phyloP scores from a whole-genome alignment of 2,888 invertebrate species.

The Drosophila mayaguana region DNA sequence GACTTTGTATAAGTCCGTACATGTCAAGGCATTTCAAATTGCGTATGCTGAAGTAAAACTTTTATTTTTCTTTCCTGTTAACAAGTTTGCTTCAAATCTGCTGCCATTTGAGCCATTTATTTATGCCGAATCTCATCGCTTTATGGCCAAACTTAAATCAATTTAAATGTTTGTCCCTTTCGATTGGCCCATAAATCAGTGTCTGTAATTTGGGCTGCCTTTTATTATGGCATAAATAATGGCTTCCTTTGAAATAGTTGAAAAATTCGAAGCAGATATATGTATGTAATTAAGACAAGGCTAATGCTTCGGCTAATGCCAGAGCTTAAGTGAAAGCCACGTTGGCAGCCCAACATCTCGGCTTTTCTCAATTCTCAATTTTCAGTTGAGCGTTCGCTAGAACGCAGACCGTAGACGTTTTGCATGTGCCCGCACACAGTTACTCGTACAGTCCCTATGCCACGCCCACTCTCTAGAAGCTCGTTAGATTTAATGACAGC shows the following conservation, averaged over 20 bases:
- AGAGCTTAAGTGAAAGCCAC: constrained; percentile 43
- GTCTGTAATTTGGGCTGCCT: constrained; percentile 34
- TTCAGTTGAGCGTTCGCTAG: constrained; percentile 18
- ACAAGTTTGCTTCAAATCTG: constrained; percentile 3
- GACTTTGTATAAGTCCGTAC: neutral
- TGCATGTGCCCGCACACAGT: constrained; percentile 15
- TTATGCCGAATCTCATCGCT: constrained; percentile 13
- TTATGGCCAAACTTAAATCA: constrained; percentile 54
- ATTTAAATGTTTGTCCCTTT: constrained; percentile 50
- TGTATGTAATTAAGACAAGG: constrained; percentile 43
- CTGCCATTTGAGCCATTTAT: constrained; percentile 20
- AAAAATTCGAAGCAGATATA: constrained; percentile 7
- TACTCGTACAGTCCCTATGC: neutral
- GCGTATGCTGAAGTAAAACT: neutral
- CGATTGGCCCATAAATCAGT: constrained; percentile 47
- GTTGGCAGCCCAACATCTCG: constrained; percentile 11
- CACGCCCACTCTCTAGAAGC: constrained; percentile 36
- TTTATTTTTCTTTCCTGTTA: too few relatives aligned
- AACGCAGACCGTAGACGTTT: constrained; percentile 56
- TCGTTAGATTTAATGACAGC: constrained; percentile 77
- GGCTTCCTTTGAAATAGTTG: constrained; percentile 10
- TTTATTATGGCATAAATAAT: constrained; percentile 41
- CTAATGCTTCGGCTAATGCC: constrained; percentile 46
- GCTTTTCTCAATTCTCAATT: constrained; percentile 23
- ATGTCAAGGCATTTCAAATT: neutral